Conservation (phyloP, 53 echinoderm and acorn worm genomes). For the Paracentrotus lividus region DNA sequence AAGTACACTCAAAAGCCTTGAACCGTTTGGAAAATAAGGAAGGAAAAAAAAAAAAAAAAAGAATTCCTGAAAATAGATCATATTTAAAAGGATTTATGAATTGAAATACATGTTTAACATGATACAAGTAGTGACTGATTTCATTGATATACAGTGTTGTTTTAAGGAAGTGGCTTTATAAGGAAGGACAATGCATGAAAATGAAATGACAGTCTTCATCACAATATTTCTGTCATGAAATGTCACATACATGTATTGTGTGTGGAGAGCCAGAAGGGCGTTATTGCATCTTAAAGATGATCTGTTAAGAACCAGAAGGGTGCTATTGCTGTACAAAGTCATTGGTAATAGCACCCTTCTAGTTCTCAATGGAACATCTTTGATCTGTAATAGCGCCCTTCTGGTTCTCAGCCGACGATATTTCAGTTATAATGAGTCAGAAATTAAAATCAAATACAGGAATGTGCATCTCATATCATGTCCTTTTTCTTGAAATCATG, state of each 20-base stretch:
- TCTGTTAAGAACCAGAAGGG: no score
- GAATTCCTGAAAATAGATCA: neutral
- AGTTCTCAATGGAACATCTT: no score
- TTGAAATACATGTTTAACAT: no score
- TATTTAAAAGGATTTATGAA: neutral
- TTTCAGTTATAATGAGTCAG: no score
- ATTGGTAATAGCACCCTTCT: no score
- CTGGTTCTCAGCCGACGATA: no score
- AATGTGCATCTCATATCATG: neutral
- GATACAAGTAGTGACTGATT: neutral
- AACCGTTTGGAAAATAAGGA: neutral
- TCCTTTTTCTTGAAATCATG: constrained; percentile 9
- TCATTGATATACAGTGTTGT: neutral
- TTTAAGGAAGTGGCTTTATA: neutral
- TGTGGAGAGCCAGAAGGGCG: no score
- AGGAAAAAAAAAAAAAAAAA: neutral
- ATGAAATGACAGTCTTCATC: neutral
- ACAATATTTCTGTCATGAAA: neutral
- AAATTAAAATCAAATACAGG: neutral
- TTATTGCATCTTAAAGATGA: no score
- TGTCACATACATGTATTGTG: no score
- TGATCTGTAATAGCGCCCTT: no score
- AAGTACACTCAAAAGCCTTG: neutral
- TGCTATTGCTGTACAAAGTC: no score
- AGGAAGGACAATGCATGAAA: neutral